phyloP scores from a whole-genome alignment of 2,113 vertebrate genomes.

The Naja naja region DNA sequence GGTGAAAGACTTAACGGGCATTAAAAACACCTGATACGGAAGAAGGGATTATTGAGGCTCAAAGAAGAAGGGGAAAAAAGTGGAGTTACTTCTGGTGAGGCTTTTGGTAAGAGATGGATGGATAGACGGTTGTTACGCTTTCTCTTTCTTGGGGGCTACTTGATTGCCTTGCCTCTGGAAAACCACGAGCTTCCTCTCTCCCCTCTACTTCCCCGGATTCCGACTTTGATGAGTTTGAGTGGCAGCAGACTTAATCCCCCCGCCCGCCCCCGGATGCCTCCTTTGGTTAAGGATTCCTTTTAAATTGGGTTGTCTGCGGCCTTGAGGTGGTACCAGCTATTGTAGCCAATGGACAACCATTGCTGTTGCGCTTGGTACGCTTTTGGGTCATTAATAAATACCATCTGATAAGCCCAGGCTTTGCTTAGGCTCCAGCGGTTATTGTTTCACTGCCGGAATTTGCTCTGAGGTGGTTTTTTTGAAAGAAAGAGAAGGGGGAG shows the following conservation, averaged over 20 bases:
- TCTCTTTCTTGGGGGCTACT: neutral
- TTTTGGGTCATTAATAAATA: conserved; percentile 5
- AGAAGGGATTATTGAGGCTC: neutral
- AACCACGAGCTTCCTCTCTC: neutral
- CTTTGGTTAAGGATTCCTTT: conserved; percentile 1
- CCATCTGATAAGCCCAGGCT: neutral
- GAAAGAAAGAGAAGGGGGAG: neutral
- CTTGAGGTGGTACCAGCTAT: neutral
- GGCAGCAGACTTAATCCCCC: neutral
- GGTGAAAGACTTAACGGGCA: neutral
- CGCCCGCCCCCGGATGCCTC: neutral
- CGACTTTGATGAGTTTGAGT: neutral
- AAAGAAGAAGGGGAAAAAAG: neutral
- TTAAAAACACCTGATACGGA: neutral
- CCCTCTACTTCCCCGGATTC: no score
- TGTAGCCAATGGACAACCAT: neutral
- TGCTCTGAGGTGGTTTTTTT: neutral
- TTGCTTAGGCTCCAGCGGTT: neutral
- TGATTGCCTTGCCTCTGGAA: neutral
- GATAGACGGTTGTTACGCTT: neutral
- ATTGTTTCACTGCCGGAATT: neutral
- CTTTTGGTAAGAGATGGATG: neutral
- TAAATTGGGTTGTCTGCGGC: neutral
- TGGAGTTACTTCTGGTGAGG: neutral
- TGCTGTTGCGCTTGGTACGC: neutral